Evolutionary conservation across 2,888 invertebrate genomes (phyloP).

Genomic region (Cinara cedri): DNA sequence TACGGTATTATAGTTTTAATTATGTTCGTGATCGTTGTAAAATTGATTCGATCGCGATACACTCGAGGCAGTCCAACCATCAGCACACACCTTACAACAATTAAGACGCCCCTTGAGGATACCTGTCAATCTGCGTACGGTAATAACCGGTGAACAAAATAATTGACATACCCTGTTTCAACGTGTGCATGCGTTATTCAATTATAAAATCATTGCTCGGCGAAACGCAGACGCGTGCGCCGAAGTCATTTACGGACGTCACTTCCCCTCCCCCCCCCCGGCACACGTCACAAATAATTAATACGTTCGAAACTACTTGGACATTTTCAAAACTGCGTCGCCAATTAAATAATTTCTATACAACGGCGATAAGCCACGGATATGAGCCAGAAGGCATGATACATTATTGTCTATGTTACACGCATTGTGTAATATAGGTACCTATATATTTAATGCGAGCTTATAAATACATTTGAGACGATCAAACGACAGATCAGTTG

Average conservation of each 20-base stretch:
- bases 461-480: too few relatives aligned
- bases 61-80: too few relatives aligned
- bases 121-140: constrained; percentile 8
- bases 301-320: too few relatives aligned
- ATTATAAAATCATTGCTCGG: not conserved
- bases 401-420: too few relatives aligned
- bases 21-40: too few relatives aligned
- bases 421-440: too few relatives aligned
- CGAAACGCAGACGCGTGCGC: not conserved
- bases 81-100: too few relatives aligned
- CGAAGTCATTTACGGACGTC: not conserved
- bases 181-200: constrained; percentile 8
- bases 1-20: too few relatives aligned
- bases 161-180: not conserved
- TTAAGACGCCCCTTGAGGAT: not conserved
- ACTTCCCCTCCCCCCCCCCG: too few relatives aligned
- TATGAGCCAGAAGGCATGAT: not conserved
- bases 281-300: too few relatives aligned
- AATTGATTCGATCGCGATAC: too few relatives aligned
- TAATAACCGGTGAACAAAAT: not conserved
- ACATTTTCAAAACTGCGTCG: not conserved
- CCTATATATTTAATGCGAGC: too few relatives aligned
- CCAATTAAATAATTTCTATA: not conserved
- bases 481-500: not conserved
- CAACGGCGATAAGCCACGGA: not conserved